Evolutionary conservation across 53 echinoderm and acorn worm genomes (phyloP).

Genomic region (Paelopatides confundens): DNA sequence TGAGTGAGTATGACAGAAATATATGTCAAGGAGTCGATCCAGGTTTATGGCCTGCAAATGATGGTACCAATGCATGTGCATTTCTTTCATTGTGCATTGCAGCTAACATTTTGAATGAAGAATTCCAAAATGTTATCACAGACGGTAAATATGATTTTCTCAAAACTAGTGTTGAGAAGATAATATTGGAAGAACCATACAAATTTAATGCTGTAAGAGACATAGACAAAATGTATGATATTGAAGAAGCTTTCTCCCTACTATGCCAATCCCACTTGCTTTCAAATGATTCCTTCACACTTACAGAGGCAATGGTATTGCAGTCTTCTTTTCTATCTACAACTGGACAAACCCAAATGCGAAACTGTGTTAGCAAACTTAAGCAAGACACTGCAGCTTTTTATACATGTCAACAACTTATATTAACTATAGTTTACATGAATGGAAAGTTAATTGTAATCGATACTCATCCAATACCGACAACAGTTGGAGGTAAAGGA

Average conservation of each 20-base stretch:
- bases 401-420: background rate
- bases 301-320: background rate
- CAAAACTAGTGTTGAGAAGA: background rate
- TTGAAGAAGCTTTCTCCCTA: background rate
- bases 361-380: background rate
- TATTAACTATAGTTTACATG: background rate
- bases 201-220: background rate
- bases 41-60: background rate
- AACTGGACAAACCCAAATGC: background rate
- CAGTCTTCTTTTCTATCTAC: background rate
- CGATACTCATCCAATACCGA: conserved; percentile 12
- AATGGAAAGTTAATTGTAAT: background rate
- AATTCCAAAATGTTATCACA: background rate
- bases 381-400: background rate
- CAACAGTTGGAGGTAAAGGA: background rate
- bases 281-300: background rate
- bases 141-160: background rate
- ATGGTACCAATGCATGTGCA: conserved; percentile 1
- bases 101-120: background rate
- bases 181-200: background rate
- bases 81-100: conserved; percentile 10
- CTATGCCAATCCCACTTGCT: background rate
- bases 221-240: conserved; percentile 6
- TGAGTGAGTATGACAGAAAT: background rate
- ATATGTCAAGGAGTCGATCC: conserved; percentile 1